phyloP scores from a whole-genome alignment of 2,113 vertebrate genomes.

The Nipponia nippon region DNA sequence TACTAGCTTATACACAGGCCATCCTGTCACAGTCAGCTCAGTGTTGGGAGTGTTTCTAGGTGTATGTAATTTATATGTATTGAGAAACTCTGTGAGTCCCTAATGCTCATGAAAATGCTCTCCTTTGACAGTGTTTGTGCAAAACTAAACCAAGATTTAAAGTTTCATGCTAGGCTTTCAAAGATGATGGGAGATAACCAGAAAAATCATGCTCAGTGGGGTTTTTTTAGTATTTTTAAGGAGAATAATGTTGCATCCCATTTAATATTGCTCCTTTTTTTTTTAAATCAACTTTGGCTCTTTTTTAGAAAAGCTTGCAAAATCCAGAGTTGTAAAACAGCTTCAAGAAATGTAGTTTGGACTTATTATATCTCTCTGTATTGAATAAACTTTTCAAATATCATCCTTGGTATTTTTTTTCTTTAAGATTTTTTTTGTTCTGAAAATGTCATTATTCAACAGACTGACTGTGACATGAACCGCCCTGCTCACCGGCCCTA shows the following conservation, averaged over 20 bases:
- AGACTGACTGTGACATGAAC: rapidly evolving
- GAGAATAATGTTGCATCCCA: background rate
- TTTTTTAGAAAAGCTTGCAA: background rate
- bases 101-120: background rate
- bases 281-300: too few species aligned
- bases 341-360: background rate
- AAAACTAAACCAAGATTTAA: background rate
- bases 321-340: background rate
- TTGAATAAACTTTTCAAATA: background rate
- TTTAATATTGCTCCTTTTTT: background rate
- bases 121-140: background rate
- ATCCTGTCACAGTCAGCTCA: background rate
- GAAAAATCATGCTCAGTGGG: background rate
- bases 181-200: background rate
- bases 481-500: rapidly evolving
- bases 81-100: rapidly evolving
- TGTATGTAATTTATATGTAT: background rate
- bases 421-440: rapidly evolving
- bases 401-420: background rate
- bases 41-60: background rate
- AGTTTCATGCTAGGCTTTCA: rapidly evolving
- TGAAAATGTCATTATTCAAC: too few species aligned
- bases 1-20: background rate
- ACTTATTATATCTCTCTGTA: rapidly evolving
- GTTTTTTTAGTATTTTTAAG: background rate